Evolutionary conservation across 1,140 invertebrate genomes (phyloP).

Genomic region (Bombus superbus): DNA sequence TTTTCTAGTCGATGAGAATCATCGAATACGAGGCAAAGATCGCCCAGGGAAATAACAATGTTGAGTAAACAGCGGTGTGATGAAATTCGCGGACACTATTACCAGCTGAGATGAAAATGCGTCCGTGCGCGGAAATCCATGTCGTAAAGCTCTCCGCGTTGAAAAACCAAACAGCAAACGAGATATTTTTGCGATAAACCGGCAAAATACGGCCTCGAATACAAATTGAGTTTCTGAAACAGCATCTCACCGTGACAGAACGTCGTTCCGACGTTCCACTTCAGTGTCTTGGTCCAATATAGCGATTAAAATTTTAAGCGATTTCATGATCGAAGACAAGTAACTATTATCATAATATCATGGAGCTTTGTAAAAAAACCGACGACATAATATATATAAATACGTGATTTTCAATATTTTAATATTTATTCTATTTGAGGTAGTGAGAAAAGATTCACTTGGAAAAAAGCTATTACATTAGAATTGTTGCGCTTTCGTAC

Average conservation of each 20-base stretch:
- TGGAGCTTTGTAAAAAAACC: background rate
- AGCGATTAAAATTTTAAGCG: conserved; percentile 20
- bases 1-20: background rate
- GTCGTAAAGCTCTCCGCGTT: background rate
- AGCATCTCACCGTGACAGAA: too few species aligned
- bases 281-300: background rate
- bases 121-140: conserved; percentile 34
- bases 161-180: background rate
- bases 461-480: too few species aligned
- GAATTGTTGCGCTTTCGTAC: too few species aligned
- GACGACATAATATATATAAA: too few species aligned
- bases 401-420: too few species aligned
- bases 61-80: conserved; percentile 1
- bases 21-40: background rate
- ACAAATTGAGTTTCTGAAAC: background rate
- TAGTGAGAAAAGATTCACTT: too few species aligned
- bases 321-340: too few species aligned
- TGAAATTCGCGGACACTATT: conserved; percentile 40
- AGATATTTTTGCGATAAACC: background rate
- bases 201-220: background rate
- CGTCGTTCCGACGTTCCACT: background rate
- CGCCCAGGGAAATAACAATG: conserved; percentile 37
- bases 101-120: conserved; percentile 31
- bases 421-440: too few species aligned
- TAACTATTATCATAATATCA: too few species aligned